A percentile compares a stretch with the other conserved stretches of the same genome.
Evolutionary conservation across 2,888 invertebrate species (phyloP).

Genomic region (Geophilus truncorum): DNA sequence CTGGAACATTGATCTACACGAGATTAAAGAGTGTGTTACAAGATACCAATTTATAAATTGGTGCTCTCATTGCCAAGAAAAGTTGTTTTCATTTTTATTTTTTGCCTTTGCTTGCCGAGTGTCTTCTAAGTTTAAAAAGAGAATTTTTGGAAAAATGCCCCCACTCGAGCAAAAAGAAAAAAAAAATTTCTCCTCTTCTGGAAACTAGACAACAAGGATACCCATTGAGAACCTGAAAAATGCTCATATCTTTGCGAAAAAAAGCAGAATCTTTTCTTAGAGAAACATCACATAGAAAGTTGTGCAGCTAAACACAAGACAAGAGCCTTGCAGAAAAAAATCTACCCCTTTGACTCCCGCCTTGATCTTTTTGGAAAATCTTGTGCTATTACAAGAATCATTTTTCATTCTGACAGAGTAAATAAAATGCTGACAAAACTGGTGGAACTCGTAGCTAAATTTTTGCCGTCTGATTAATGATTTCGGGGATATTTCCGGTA

Average conservation of each 20-base stretch:
- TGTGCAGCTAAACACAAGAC: not conserved
- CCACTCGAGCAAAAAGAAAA: not conserved
- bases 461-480: slow-evolving; percentile 3
- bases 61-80: slow-evolving; percentile 20
- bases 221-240: slow-evolving; percentile 24
- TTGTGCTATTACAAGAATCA: not conserved
- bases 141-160: slow-evolving; percentile 27
- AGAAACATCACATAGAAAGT: not conserved
- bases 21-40: not conserved
- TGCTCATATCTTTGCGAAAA: slow-evolving; percentile 10
- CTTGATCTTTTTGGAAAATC: slow-evolving; percentile 15
- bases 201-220: slow-evolving; percentile 27
- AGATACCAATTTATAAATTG: slow-evolving; percentile 4
- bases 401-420: slow-evolving; percentile 14
- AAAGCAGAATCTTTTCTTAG: not conserved
- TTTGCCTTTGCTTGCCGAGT: not conserved
- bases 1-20: not conserved
- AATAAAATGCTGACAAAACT: slow-evolving; percentile 16
- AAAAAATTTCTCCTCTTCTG: slow-evolving; percentile 10
- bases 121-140: slow-evolving; percentile 19
- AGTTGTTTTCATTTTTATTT: slow-evolving; percentile 19
- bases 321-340: not conserved
- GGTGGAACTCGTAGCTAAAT: not conserved
- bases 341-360: not conserved
- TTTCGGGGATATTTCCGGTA: not conserved